Base-by-base conservation (phyloP, 2,888 invertebrate species). In the Oithona nana region DNA sequence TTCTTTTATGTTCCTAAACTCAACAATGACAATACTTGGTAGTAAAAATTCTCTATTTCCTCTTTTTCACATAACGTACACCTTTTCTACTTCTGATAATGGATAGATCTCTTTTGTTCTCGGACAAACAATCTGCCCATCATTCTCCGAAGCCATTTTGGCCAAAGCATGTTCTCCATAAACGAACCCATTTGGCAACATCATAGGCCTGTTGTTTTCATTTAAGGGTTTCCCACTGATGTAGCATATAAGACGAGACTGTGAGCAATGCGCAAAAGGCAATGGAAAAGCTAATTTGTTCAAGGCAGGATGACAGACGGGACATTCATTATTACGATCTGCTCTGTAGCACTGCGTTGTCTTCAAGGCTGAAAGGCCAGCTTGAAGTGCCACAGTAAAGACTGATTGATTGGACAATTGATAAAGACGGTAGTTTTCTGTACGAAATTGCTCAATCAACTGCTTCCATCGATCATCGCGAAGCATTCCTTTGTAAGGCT, bases 161-260 rank as follows among this genome's bases (percentile, higher is more conserved):
- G 84, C 82, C 64, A 97, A 77, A 16, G 93, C 88, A 87, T 86
- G 81, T 75, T 90, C 88, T 11, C 92, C 92, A 71, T 93, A 97
- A 64, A 98, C 93, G 75, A 90, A 87, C 63, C 97, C 97, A 76
- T 97, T 97, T 65, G 98, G 98, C 75, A 99, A 79, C 83, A 94
- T 92, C 85, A 97, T 88, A 13, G 95, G 95, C 68, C 89, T 90
- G 77, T 97, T 95, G 75, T 97, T 87, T 73, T 97, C 95, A 76
- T 98, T 94, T 69, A 98, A 79, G 57, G 92, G 86, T 69, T 85
- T 79, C 29, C 90, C 88, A 65, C 88, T 87, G 68, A 95, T 83
- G 71, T 81, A 78, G 74, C 97, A 98, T 70, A 95, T 87, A 62
- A 95, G 81, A 62, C 92, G 82, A 66, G 94, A 94, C 75, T 95